Base-by-base conservation (phyloP, 2,113 vertebrate genomes). In the Holacanthus passer region DNA sequence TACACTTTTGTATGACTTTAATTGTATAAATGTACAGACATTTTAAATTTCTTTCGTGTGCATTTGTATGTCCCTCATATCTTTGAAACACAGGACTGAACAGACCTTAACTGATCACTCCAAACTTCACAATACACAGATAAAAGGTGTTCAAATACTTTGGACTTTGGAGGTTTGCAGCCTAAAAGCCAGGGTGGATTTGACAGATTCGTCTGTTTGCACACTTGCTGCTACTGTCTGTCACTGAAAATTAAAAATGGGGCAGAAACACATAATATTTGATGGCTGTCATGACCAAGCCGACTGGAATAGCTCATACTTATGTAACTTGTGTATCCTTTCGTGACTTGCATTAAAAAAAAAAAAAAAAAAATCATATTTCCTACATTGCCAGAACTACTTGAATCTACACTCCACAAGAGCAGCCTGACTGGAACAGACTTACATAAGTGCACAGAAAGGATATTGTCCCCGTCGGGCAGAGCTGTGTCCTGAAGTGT, bases 21-120 rank as follows among this genome's bases (percentile, higher is more conserved):
- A 72, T 24, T 93, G 86, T 92, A 91, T 91, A 94, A 92, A 94
- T 94, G 89, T 92, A 93, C 73, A 91, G 77, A 83, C 31, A 24
- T 83, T 81, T 84, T 47, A 56, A 56, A 63, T 45, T 19, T 59
- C 1, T 31, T 48, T 32, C 56, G 11, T 71, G 31, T 47, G 35
- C 75, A 20, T 70, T 67, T 84, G n/a, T 24, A 14, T 70, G 35
- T 59, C 35, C 13, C 35, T 71, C 32, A 14, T 41, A 10, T 45
- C 7, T 78, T 69, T 65, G 9, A 32, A 35, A 67, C 16, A 6
- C 9, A 55, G 17, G 27, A 63, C 19, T 39, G 1, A 41, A 55
- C 27, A 55, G 27, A 20, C 47, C 1, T 63, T 17, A 45, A 41
- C 39, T 41, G 39, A 41, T 48, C 7, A 22, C 7, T 53, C 24